Evolutionary conservation across 2,113 vertebrate genomes (phyloP), one percentile per base, ranked within the genome.

Genomic region (Fregetta grallaria): DNA sequence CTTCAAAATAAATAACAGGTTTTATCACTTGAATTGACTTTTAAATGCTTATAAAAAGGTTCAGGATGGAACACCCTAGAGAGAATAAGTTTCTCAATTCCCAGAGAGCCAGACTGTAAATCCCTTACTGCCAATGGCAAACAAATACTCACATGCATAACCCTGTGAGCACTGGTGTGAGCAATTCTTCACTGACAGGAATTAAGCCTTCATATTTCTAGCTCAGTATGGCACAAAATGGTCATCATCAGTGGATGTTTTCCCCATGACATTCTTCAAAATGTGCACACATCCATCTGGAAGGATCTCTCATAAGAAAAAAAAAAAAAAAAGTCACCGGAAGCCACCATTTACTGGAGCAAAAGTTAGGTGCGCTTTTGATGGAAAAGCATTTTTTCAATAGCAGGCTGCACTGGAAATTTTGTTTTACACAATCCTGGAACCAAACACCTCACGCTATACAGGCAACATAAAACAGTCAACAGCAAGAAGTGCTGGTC

Each of bases 11-110:
- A 96, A 96, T 94, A 95, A 91, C 89, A 94, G 94, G 70, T 72
- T 95, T 95, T 97, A 97, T 89, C 89, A 90, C 80, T 95, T 85
- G 62, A 95, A 90, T 92, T 94, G 91, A 91, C 84, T 97, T 96
- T 90, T 89, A 91, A 97, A 95, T 91, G 80, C 50, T 91, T 95
- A 76, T 66, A 91, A 92, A 93, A 87, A 62, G 25, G 61, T 91
- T 95, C 32, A 82, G 61, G 42, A 84, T 91, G 73, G 49, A 94
- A 95, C 68, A 81, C 66, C 86, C 83, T 72, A 82, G 72, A 91
- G 73, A 95, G 66, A 96, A 49, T n/a, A 84, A 87, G 80, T 83
- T 95, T 92, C 67, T 87, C 36, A 53, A 4, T 70, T 92, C 86
- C 20, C 77, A 91, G 70, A 94, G 55, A 84, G 19, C 12, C 80